Base-by-base conservation (phyloP, 2,797 vertebrate species). In the Bradypodion ventrale region DNA sequence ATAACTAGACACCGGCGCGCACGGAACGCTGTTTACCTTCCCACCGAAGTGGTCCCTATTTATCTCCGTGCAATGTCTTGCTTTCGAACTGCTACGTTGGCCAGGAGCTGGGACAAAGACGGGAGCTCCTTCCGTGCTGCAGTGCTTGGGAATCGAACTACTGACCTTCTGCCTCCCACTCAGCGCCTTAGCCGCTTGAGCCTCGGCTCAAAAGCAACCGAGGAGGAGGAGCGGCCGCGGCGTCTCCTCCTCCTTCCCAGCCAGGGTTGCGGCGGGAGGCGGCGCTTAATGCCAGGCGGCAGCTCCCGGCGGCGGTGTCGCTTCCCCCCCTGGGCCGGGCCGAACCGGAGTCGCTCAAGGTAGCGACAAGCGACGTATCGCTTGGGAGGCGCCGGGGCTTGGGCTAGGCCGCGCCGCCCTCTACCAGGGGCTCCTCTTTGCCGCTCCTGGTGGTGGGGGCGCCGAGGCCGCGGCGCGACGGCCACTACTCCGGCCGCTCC, bases 391-490 rank as follows among this genome's bases (percentile, higher is more conserved):
- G 76, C 40, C 79, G 85, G n/a, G 88, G 87, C 21, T 91, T 84
- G 93, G 87, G 87, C 90, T 94, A 94, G 95, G 95, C 95, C 95
- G 89, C 92, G 84, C 73, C 90, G 82, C 89, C 25, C 63, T 74
- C 63, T 37, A 78, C n/a, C 46, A 12, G 9, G 49, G 4, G 7
- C 1, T 19, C 73, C 49, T 56, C 49, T 56, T n/a, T 5, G 60
- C 40, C 9, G 40, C 60, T 78, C 6, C 49, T 42, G 32, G 35
- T 16, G 23, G 21, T 23, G 23, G 32, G 5, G 52, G 12, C 15
- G 52, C 52, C 16, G 52, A n/a, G n/a, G n/a, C n/a, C n/a, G 19
- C 52, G 15, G 2, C 52, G 52, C 52, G 4, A 56, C 15, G 52
- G 15, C 13, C 5, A 46, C 46, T 13, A 46, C 46, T 46, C 46